Base-by-base conservation (phyloP, 2,113 vertebrate species). In the Trachemys scripta region DNA sequence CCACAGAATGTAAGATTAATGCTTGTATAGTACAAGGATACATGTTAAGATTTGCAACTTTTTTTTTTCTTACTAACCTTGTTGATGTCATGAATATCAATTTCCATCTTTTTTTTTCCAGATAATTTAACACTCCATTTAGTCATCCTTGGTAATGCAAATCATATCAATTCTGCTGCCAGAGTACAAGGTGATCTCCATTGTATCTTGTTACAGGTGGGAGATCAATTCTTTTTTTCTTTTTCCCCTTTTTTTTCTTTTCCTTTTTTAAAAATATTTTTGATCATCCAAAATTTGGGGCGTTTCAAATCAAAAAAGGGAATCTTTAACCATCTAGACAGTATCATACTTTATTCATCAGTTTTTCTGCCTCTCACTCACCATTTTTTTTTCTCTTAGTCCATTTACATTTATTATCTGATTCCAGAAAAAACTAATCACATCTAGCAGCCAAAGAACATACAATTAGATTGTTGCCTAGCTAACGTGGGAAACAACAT, bases 51-150 rank as follows among this genome's bases (percentile, higher is more conserved):
- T 75, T 96, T 27, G 0, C 85, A 80, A 4, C 35, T 53, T 88
- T 93, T 89, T 89, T 86, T 82, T 80, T 11, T 57, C 8, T 16
- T 72, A 80, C 90, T 95, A 97, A 96, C 91, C 93, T 98, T 91
- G 90, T 94, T 96, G 84, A 90, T 96, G 93, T 91, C 85, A 88
- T 90, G 94, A 92, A 95, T 85, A 92, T 91, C 84, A 89, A 92
- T 95, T 95, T 69, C 95, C 42, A 94, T 84, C 35, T 57, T 51
- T 92, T 92, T 96, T 94, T 83, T 93, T 95, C 62, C 82, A 96
- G 96, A 97, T 92, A 96, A 98, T 97, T 97, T 98, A 97, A 97
- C 87, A 97, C 89, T 91, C 92, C 91, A 97, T 95, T 98, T 97
- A 98, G 92, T 97, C 82, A 97, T 96, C 97, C 92, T 98, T 95